Evolutionary conservation across 2,888 invertebrate genomes (phyloP).

Genomic region (Sesamia inferens): DNA sequence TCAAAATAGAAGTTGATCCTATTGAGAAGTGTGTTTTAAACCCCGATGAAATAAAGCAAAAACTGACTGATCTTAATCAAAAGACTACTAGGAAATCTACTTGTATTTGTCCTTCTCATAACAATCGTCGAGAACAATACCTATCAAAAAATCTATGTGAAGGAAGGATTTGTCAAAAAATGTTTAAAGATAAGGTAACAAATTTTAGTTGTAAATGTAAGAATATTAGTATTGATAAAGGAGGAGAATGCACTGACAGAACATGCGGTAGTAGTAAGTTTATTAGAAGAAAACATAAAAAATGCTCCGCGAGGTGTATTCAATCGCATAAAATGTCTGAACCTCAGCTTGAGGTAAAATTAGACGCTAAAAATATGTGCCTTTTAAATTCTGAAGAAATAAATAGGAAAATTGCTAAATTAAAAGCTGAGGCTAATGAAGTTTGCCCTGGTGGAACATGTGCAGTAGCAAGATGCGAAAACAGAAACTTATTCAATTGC

Average conservation of each 20-base stretch:
- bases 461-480: constrained; percentile 23
- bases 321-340: neutral
- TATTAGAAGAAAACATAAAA: neutral
- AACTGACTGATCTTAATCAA: constrained; percentile 43
- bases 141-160: constrained; percentile 27
- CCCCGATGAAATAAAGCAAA: constrained; percentile 65
- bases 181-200: constrained; percentile 43
- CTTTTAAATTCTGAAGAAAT: constrained; percentile 72
- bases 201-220: constrained; percentile 65
- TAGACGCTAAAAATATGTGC: constrained; percentile 70
- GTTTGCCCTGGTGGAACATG: constrained; percentile 41
- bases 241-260: constrained; percentile 64
- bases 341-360: constrained; percentile 64
- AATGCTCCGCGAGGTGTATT: constrained; percentile 5
- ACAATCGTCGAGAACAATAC: neutral
- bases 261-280: constrained; percentile 54
- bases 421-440: constrained; percentile 30
- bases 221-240: constrained; percentile 20
- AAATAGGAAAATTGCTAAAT: constrained; percentile 57
- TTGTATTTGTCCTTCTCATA: constrained; percentile 63
- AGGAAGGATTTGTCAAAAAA: constrained; percentile 40
- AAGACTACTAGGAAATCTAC: neutral
- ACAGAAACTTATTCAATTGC: constrained; percentile 31
- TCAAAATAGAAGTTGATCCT: constrained; percentile 70
- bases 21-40: constrained; percentile 64